Base-by-base conservation (phyloP, 2,888 invertebrate genomes). In the Stenotaenia linearis region DNA sequence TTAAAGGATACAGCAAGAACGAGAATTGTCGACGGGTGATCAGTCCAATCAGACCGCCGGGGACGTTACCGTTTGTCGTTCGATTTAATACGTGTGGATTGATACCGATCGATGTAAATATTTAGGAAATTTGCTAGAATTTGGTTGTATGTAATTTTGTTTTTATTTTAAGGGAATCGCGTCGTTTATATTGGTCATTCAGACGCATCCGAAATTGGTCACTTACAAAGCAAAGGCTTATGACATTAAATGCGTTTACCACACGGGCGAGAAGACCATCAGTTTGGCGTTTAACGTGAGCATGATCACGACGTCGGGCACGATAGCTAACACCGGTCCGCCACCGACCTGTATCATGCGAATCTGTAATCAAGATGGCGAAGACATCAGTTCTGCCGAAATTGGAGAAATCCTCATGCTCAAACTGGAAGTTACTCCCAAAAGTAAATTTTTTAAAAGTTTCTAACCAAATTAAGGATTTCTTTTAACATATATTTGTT, bases 181-280 rank as follows among this genome's bases (percentile, higher is more conserved):
- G 28, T 94, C 94, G 85, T 97, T 96, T 86, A 94, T 97, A 0
- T 89, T 98, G 69, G 96, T 98, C 28, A 94, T 98, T 85, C 97
- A 98, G 86, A 95, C 96, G 87, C 97, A 98, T 90, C 96, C 96
- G 0, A 95, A 95, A 88, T 89, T 98, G 78, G 93, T 97, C 78
- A 98, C 97, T 0, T 94, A 94, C 86, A 94, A 94, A 85, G 96
- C 97, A 5, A 95, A 96, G 86, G 97, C 97, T 0, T 98, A 97
- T 88, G 95, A 97, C 87, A 95, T 98, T 82, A 95, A 95, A 86
- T 97, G 97, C 86, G 92, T 96, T 79, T 97, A 97, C 86, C 94
- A 96, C 86, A 96, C 95, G 0, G 96, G 95, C 81, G 95, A 95
- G 86, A 94, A 95, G 86, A 95, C 94, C 83, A 94, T 97, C 0